These are phyloP conservation scores for Rhea americana DNA, from an alignment of 2,113 vertebrate species.

Conservation along the genomic window DNA sequence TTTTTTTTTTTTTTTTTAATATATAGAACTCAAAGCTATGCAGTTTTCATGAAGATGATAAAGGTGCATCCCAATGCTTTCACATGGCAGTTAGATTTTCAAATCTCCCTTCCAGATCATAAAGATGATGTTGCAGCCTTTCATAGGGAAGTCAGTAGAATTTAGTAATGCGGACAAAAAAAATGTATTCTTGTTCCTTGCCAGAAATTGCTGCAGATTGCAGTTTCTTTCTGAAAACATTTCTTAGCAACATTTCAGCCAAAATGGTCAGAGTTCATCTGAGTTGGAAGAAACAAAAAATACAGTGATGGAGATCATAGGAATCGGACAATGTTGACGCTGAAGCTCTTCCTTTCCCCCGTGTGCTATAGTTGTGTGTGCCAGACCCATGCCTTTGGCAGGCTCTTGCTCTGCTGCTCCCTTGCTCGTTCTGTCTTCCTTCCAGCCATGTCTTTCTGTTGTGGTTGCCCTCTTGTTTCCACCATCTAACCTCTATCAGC, in stretches of 20 bases:
- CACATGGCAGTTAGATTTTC: background rate
- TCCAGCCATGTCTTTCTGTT: slow-evolving; percentile 44
- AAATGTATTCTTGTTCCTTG: background rate
- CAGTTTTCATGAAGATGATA: background rate
- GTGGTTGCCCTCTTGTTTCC: slow-evolving; percentile 39
- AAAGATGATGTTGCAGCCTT: background rate
- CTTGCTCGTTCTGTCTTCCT: slow-evolving; percentile 23
- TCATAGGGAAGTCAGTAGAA: background rate
- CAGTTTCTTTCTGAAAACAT: background rate
- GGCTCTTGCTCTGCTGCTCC: background rate
- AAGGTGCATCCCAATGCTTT: background rate
- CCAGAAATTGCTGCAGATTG: background rate
- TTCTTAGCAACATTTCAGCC: background rate
- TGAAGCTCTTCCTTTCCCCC: background rate
- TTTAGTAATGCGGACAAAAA: background rate
- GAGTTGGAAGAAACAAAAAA: background rate
- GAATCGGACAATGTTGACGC: background rate
- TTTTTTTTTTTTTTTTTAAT: background rate
- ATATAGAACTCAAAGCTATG: background rate
- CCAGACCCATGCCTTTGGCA: background rate
- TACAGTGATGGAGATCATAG: background rate
- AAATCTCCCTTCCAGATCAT: background rate
- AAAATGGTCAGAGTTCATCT: background rate
- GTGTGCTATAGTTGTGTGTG: background rate
- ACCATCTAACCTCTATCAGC: slow-evolving; percentile 52